phyloP scores from a whole-genome alignment of 2,113 vertebrate genomes.

The Callopanchax toddi region DNA sequence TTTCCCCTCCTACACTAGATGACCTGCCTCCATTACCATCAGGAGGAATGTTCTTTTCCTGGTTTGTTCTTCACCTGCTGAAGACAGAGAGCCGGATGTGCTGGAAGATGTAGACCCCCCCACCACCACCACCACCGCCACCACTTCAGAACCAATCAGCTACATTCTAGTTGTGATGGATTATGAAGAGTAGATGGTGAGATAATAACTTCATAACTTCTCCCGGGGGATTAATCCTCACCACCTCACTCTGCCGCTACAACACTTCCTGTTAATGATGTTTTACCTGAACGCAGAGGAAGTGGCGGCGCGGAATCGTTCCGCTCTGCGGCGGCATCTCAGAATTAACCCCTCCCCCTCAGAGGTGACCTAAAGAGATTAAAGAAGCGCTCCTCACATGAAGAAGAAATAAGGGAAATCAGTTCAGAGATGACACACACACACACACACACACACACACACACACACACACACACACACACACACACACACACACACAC shows the following conservation, averaged over 20 bases:
- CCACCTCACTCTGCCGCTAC: slow-evolving; percentile 2
- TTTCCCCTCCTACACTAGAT: too few relatives aligned
- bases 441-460: too few relatives aligned
- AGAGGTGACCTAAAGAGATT: slow-evolving; percentile 43
- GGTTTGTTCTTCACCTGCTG: too few relatives aligned
- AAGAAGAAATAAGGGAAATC: neutral
- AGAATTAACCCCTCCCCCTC: slow-evolving; percentile 54
- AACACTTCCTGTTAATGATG: slow-evolving; percentile 45
- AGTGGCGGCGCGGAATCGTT: slow-evolving; percentile 59
- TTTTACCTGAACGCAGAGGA: slow-evolving; percentile 12
- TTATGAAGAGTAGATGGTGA: slow-evolving; percentile 31
- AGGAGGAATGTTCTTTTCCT: neutral
- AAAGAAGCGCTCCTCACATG: slow-evolving; percentile 19
- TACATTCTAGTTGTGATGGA: slow-evolving; percentile 53
- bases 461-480: too few relatives aligned
- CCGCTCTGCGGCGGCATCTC: slow-evolving; percentile 25
- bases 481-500: too few relatives aligned
- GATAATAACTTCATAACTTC: slow-evolving; percentile 10
- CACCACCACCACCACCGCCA: too few relatives aligned
- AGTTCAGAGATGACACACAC: neutral
- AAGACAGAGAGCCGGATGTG: too few relatives aligned
- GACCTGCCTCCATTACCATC: too few relatives aligned
- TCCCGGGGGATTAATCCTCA: slow-evolving; percentile 43
- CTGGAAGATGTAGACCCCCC: too few relatives aligned
- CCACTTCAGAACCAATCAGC: slow-evolving; percentile 55